phyloP scores from a whole-genome alignment of 2,888 invertebrate genomes.

The Biston betularia region DNA sequence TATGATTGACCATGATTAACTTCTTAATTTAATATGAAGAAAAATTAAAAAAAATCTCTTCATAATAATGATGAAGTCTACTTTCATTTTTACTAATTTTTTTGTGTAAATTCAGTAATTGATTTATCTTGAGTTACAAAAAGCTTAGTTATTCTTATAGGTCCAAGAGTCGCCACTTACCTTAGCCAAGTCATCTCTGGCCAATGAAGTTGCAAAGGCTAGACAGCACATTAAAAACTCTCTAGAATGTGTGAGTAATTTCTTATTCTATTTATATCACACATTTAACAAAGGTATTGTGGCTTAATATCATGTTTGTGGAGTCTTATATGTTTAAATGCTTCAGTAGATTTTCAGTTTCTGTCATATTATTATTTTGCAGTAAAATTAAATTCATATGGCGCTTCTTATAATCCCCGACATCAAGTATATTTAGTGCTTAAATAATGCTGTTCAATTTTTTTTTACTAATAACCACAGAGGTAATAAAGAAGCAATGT shows the following conservation, averaged over 20 bases:
- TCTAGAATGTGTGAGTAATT: conserved; percentile 89
- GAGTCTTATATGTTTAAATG: conserved; percentile 13
- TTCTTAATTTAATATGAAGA: no score
- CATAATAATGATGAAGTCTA: no score
- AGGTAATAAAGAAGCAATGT: no score
- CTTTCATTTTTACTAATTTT: background rate
- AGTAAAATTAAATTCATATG: background rate
- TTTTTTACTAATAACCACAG: background rate
- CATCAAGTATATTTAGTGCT: conserved; percentile 12
- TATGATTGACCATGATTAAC: no score
- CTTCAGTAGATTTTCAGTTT: conserved; percentile 5
- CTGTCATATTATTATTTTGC: background rate
- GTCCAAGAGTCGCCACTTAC: conserved; percentile 67
- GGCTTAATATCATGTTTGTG: conserved; percentile 14
- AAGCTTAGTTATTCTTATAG: conserved; percentile 61
- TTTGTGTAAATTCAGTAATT: background rate
- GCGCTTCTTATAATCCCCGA: conserved; percentile 3
- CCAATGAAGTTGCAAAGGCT: conserved; percentile 94
- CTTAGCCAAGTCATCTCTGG: conserved; percentile 88
- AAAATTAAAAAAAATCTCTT: no score
- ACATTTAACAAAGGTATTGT: conserved; percentile 15
- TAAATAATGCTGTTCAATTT: conserved; percentile 8
- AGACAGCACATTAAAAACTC: conserved; percentile 93
- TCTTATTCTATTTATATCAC: conserved; percentile 28
- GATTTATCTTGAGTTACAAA: conserved; percentile 10